phyloP scores from a whole-genome alignment of 2,888 invertebrate species.

The Agrotis puta region DNA sequence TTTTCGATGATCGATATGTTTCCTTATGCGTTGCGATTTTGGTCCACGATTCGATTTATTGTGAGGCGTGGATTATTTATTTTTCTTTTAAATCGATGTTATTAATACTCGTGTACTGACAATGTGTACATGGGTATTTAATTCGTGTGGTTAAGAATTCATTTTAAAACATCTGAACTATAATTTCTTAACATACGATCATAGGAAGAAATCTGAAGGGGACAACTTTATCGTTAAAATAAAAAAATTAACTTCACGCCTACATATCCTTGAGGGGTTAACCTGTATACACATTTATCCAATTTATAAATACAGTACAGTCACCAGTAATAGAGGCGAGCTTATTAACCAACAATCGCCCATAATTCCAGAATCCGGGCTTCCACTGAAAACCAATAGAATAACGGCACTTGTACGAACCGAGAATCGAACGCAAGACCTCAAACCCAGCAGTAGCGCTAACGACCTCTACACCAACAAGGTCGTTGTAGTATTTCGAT shows the following conservation, averaged over 20 bases:
- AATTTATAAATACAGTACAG: not conserved
- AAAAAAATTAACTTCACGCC: not conserved
- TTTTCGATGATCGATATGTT: slow-evolving; percentile 67
- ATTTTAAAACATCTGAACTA: slow-evolving; percentile 33
- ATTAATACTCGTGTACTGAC: slow-evolving; percentile 52
- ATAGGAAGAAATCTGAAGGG: too few relatives aligned
- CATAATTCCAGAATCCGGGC: not conserved
- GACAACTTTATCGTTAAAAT: too few relatives aligned
- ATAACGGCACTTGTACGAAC: not conserved
- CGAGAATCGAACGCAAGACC: not conserved
- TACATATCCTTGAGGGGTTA: not conserved
- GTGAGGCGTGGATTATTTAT: slow-evolving; percentile 54
- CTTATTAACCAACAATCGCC: not conserved
- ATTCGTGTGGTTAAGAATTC: slow-evolving; percentile 39
- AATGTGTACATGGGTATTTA: slow-evolving; percentile 39
- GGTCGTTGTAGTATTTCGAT: too few relatives aligned
- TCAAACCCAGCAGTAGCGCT: not conserved
- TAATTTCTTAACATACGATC: too few relatives aligned
- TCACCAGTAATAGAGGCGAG: not conserved
- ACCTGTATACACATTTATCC: too few relatives aligned
- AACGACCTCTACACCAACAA: not conserved
- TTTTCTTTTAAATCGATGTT: slow-evolving; percentile 49
- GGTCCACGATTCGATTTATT: slow-evolving; percentile 71
- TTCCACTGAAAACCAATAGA: not conserved
- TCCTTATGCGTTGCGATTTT: slow-evolving; percentile 63